phyloP scores from a whole-genome alignment of 2,113 vertebrate species.

The Microcebus lehilahytsara region DNA sequence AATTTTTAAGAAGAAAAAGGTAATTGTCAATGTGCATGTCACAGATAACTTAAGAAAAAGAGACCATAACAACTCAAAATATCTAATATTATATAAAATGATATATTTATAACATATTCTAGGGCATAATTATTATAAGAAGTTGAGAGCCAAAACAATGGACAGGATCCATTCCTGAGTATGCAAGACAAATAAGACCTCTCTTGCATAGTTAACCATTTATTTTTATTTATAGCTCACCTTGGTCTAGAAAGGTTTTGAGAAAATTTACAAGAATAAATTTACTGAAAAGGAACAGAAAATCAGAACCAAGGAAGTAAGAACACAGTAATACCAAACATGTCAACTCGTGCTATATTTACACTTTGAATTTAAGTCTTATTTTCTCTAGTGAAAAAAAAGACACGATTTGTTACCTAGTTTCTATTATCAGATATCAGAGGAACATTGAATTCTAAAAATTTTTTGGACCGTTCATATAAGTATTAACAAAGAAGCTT shows the following conservation, averaged over 20 bases:
- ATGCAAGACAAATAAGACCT: neutral
- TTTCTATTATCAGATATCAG: neutral
- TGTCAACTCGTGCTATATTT: neutral
- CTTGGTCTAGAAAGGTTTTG: neutral
- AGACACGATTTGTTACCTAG: neutral
- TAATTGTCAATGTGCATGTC: neutral
- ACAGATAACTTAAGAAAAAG: neutral
- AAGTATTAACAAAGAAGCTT: neutral
- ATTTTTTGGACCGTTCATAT: neutral
- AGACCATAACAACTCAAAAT: neutral
- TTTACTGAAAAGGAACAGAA: neutral
- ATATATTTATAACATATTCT: neutral
- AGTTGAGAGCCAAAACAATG: neutral
- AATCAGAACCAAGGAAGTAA: neutral
- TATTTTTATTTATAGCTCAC: conserved; percentile 18
- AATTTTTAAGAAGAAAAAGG: neutral
- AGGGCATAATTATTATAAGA: neutral
- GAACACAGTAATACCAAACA: neutral
- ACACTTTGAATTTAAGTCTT: neutral
- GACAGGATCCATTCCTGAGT: neutral
- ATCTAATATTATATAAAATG: neutral
- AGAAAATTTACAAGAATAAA: neutral
- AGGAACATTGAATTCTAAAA: neutral
- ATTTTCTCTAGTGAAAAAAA: neutral
- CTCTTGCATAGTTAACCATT: neutral